Conservation (phyloP, 2,797 vertebrate species). For the Tarsius wallacei region DNA sequence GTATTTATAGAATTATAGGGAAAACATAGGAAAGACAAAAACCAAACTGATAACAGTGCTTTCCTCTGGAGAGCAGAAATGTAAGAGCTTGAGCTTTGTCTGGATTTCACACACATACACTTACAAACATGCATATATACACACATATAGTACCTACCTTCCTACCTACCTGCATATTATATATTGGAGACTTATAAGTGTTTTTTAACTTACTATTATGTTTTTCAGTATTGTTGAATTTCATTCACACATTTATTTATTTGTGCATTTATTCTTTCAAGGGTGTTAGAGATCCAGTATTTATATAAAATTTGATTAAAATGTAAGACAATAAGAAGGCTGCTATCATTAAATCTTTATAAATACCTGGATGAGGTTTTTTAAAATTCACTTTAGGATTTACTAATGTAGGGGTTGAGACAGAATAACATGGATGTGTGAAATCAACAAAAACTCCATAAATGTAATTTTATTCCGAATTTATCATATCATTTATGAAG, state of each 20-base stretch:
- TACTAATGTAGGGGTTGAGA: background rate
- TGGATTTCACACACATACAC: background rate
- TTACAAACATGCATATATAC: background rate
- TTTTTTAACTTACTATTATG: background rate
- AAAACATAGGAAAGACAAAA: background rate
- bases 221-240: slow-evolving; percentile 1
- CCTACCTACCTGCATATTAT: background rate
- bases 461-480: background rate
- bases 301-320: slow-evolving; percentile 16
- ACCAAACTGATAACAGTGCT: background rate
- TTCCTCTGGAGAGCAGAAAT: background rate
- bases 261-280: background rate
- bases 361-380: background rate
- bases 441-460: background rate
- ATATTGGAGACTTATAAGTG: background rate
- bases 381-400: background rate
- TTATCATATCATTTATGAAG: background rate
- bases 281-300: background rate
- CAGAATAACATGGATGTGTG: background rate
- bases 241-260: background rate
- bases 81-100: background rate
- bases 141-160: background rate
- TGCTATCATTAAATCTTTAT: background rate
- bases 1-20: background rate
- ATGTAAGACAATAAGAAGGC: background rate